Percentiles rank a stretch among this genome's conserved stretches.
Evolutionary conservation across 2,888 invertebrate species (phyloP).

Genomic region (Terebella lapidaria): DNA sequence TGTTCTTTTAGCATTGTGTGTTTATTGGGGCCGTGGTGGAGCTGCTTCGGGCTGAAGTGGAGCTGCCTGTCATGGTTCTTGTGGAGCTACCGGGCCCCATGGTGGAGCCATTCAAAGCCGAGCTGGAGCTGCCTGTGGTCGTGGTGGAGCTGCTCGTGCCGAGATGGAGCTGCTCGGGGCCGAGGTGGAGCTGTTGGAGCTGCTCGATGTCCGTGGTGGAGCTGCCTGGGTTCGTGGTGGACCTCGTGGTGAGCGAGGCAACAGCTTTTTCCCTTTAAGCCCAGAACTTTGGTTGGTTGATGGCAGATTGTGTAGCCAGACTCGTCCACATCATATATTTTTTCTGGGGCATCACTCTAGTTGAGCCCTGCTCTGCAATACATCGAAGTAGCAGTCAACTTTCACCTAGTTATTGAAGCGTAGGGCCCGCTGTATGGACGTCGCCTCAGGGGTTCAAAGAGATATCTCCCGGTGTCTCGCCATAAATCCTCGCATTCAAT

Average conservation of each 20-base stretch:
- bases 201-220: too few relatives aligned
- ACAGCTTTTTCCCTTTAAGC: neutral
- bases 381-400: neutral
- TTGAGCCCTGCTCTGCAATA: neutral
- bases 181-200: too few relatives aligned
- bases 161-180: too few relatives aligned
- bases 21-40: too few relatives aligned
- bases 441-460: slow-evolving; percentile 3
- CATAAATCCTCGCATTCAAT: neutral
- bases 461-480: neutral
- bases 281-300: slow-evolving; percentile 5
- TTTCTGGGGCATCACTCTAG: neutral
- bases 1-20: too few relatives aligned
- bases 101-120: too few relatives aligned
- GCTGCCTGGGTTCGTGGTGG: too few relatives aligned
- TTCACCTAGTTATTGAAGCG: neutral
- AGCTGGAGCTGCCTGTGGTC: too few relatives aligned
- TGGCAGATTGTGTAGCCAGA: slow-evolving; percentile 7
- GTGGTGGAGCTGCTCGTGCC: too few relatives aligned
- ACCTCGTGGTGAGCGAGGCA: slow-evolving; percentile 1
- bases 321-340: neutral
- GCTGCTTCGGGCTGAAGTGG: too few relatives aligned
- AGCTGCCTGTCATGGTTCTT: too few relatives aligned
- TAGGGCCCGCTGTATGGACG: neutral
- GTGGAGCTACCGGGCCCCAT: too few relatives aligned